Evolutionary conservation across 1,140 invertebrate genomes (phyloP).

Genomic region (Nomia melanderi): DNA sequence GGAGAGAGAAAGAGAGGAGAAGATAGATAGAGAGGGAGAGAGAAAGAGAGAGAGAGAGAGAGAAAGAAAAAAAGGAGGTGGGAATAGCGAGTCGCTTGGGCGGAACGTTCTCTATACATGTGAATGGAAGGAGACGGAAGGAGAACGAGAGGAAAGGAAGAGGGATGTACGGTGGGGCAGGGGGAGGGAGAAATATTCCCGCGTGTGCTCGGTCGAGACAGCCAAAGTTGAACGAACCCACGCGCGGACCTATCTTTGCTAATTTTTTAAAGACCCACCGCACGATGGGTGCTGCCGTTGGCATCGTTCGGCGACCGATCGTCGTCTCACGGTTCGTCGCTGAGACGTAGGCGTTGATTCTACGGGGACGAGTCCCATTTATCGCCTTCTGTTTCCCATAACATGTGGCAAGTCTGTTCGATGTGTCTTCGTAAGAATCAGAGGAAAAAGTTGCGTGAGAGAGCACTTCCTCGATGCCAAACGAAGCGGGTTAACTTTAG

Average conservation of each 20-base stretch:
- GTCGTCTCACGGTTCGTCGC: too few species aligned
- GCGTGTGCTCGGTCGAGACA: conserved; percentile 37
- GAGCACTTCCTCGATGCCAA: too few species aligned
- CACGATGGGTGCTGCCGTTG: conserved; percentile 38
- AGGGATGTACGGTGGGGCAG: not conserved
- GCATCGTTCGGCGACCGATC: not conserved
- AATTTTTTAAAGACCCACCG: conserved; percentile 69
- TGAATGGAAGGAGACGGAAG: conserved; percentile 30
- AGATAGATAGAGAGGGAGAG: too few species aligned
- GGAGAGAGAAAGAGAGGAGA: not conserved
- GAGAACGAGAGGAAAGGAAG: conserved; percentile 32
- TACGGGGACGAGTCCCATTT: too few species aligned
- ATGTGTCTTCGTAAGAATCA: too few species aligned
- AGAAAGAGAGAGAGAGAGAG: not conserved
- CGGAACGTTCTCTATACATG: conserved; percentile 33
- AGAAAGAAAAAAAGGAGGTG: not conserved
- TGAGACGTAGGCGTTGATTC: too few species aligned
- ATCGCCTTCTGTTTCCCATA: too few species aligned
- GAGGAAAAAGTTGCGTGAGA: too few species aligned
- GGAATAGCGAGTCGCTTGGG: conserved; percentile 44
- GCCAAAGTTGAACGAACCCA: conserved; percentile 76
- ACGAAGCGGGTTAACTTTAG: too few species aligned
- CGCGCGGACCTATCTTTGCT: conserved; percentile 68
- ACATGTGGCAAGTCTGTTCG: too few species aligned
- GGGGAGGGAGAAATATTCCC: conserved; percentile 45